Evolutionary conservation across 2,113 vertebrate species (phyloP), one percentile per base, ranked within the genome.

Genomic region (Leptobrachium leishanense): DNA sequence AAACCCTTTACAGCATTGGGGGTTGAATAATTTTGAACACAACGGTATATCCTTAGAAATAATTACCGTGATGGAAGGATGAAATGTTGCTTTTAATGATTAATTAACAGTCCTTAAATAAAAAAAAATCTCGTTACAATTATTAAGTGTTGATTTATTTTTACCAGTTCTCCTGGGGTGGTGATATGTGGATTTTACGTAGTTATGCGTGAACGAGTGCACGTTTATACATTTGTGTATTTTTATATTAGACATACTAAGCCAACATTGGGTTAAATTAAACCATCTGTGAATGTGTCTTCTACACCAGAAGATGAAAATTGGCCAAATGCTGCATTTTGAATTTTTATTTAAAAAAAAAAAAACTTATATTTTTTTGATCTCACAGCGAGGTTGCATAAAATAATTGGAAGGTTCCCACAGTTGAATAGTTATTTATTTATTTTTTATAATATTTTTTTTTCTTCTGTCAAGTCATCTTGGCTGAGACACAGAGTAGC

Each of bases 371-470:
- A 55, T 59, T 59, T 77, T 44, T 6, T 57, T 77, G 43, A 44
- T 77, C 41, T 67, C 15, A 13, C 40, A 40, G 39, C 40, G 68
- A 12, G 57, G 15, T 42, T 40, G n/a, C 59, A 6, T 6, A 62
- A 46, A 77, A 65, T 79, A 79, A 72, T 79, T 79, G 76, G 69
- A 72, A 65, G 41, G 44, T 31, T 63, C 63, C 65, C 15, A 64
- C 20, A 79, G 43, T 64, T 71, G 31, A 5, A 20, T 39, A 39
- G 5, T 71, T 42, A 40, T 65, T 39, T 50, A n/a, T 31, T 31
- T 31, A 31, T 31, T 31, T 31, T 31, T 31, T 31, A 31, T 31
- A 31, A 31, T 31, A 67, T 59, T 55, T 55, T 20, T 42, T 41
- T 41, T 43, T 6, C 62, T 12, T 68, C 64, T 67, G 74, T 57